phyloP scores from a whole-genome alignment of 2,797 vertebrate species.

The Pangasius krempfi region DNA sequence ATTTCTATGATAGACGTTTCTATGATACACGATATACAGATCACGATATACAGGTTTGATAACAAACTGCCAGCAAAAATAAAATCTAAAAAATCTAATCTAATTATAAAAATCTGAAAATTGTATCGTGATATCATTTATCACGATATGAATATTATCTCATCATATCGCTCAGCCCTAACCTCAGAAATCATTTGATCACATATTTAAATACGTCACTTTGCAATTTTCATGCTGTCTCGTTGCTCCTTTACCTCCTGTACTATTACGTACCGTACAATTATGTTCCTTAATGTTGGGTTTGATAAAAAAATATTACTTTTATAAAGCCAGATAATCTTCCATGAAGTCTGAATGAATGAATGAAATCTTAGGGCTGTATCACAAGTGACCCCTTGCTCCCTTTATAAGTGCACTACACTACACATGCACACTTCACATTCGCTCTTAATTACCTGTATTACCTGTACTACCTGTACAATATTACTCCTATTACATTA shows the following conservation, averaged over 20 bases:
- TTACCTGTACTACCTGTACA: accelerated
- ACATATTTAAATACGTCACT: not conserved
- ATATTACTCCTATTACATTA: not conserved
- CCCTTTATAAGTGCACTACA: not conserved
- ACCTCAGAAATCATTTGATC: not conserved
- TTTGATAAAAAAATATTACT: not conserved
- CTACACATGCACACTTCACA: not conserved
- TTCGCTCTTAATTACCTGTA: not conserved
- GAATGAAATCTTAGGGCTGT: not conserved
- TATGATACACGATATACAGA: not conserved
- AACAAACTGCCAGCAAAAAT: not conserved
- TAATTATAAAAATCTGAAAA: not conserved
- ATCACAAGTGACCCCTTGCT: not conserved
- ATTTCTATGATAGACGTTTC: too few relatives aligned
- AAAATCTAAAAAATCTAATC: not conserved
- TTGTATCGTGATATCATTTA: not conserved
- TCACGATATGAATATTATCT: not conserved
- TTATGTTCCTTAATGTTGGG: not conserved
- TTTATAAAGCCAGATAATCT: not conserved
- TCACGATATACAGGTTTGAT: not conserved
- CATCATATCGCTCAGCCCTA: not conserved
- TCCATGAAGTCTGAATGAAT: not conserved
- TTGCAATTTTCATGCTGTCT: not conserved
- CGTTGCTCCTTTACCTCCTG: not conserved
- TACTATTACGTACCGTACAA: not conserved